Percentiles rank a stretch among this genome's conserved stretches.
Evolutionary conservation across 2,888 invertebrate species (phyloP).

Genomic region (Gonocerus acuteangulatus): DNA sequence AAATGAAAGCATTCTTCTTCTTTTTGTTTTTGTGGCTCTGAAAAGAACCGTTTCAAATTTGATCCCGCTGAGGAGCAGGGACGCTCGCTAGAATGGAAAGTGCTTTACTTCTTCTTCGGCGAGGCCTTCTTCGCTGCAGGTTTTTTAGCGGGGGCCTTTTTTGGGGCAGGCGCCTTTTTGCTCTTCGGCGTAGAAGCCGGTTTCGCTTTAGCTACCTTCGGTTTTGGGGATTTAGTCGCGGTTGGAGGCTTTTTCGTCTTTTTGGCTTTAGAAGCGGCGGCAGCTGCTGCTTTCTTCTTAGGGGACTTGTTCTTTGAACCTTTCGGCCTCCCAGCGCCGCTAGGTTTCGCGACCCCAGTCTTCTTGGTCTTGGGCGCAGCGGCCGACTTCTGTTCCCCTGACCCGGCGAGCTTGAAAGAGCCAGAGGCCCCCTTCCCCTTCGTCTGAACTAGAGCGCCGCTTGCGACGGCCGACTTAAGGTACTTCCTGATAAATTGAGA

Average conservation of each 20-base stretch:
- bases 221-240: too few species aligned
- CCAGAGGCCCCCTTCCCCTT: constrained; percentile 34
- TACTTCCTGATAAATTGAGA: too few species aligned
- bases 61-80: background rate
- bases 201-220: background rate
- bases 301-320: too few species aligned
- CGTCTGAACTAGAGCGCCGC: too few species aligned
- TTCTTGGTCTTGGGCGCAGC: constrained; percentile 3
- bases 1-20: too few species aligned
- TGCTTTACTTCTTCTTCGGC: background rate
- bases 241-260: too few species aligned
- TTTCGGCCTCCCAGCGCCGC: too few species aligned
- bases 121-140: background rate
- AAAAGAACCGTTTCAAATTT: background rate
- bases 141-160: background rate
- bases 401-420: constrained; percentile 28
- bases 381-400: background rate
- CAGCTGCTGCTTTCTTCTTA: background rate
- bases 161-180: background rate
- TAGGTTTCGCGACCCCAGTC: background rate
- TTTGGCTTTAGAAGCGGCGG: too few species aligned
- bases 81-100: background rate
- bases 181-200: background rate
- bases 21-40: background rate
- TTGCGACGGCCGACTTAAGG: constrained; percentile 50